A percentile compares a stretch with the other conserved stretches of the same genome.
Conservation (phyloP, 1,140 invertebrate genomes). For the Daktulosphaira vitifoliae region DNA sequence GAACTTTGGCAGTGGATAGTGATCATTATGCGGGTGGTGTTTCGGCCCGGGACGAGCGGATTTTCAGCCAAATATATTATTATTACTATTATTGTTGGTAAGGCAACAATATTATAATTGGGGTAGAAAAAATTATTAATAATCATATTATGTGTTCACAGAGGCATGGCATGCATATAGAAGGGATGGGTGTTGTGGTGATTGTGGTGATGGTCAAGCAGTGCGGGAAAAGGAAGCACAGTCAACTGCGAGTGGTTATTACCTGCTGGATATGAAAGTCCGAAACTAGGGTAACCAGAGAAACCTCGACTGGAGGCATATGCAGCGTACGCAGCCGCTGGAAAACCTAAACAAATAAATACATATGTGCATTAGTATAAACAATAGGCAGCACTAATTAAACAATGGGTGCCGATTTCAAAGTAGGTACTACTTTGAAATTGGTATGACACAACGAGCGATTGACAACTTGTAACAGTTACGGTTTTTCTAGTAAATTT, state of each 20-base stretch:
- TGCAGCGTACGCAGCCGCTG: conserved; percentile 82
- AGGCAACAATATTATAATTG: conserved; percentile 8
- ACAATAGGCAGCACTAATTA: too few species aligned
- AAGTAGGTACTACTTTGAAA: too few species aligned
- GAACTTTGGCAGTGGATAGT: too few species aligned
- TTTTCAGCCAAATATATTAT: neutral
- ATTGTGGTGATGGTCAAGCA: conserved; percentile 55
- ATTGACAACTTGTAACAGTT: too few species aligned
- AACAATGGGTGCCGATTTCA: too few species aligned
- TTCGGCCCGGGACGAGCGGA: too few species aligned
- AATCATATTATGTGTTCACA: conserved; percentile 61
- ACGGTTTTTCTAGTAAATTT: too few species aligned
- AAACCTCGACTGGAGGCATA: conserved; percentile 88
- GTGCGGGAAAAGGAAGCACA: conserved; percentile 52
- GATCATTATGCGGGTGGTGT: too few species aligned
- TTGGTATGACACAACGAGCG: too few species aligned
- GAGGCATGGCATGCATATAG: conserved; percentile 70
- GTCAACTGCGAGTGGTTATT: conserved; percentile 47
- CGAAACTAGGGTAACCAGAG: conserved; percentile 92
- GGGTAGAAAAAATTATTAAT: conserved; percentile 1
- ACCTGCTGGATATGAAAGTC: conserved; percentile 92
- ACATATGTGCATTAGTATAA: too few species aligned
- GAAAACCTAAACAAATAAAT: conserved; percentile 68
- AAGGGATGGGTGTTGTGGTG: conserved; percentile 45
- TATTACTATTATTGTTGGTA: conserved; percentile 2